Percentiles rank a stretch among this genome's conserved stretches.
Conservation (phyloP, 2,113 vertebrate species). For the Apaloderma vittatum region DNA sequence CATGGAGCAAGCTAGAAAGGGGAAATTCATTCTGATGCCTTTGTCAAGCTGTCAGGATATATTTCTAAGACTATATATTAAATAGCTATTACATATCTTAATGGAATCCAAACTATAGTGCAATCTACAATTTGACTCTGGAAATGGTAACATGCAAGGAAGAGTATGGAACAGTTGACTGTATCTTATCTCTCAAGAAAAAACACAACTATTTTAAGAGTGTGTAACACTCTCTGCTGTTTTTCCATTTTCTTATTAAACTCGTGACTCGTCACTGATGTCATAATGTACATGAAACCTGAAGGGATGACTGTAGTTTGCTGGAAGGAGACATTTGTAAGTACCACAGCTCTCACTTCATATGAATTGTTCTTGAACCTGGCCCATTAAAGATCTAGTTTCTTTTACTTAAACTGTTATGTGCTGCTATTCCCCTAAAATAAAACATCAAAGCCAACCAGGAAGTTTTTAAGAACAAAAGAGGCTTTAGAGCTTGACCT, state of each 20-base stretch:
- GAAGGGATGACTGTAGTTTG: neutral
- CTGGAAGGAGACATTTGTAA: neutral
- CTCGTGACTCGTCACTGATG: neutral
- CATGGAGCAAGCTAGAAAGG: neutral
- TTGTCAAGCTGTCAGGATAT: neutral
- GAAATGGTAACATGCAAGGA: neutral
- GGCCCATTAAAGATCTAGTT: neutral
- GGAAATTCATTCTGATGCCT: neutral
- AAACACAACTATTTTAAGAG: neutral
- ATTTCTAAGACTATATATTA: neutral
- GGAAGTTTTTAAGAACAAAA: neutral
- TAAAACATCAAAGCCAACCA: neutral
- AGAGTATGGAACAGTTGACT: neutral
- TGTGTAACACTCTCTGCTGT: neutral
- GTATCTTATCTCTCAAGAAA: neutral
- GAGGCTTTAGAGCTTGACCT: neutral
- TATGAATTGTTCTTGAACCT: neutral
- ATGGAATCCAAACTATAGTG: neutral
- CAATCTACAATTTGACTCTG: neutral
- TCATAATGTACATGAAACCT: neutral
- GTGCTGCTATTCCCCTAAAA: neutral
- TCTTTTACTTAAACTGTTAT: neutral
- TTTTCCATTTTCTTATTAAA: neutral
- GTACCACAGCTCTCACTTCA: neutral
- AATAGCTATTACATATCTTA: neutral